Evolutionary conservation across 2,888 invertebrate species (phyloP).

Genomic region (Aspidiotus destructor): DNA sequence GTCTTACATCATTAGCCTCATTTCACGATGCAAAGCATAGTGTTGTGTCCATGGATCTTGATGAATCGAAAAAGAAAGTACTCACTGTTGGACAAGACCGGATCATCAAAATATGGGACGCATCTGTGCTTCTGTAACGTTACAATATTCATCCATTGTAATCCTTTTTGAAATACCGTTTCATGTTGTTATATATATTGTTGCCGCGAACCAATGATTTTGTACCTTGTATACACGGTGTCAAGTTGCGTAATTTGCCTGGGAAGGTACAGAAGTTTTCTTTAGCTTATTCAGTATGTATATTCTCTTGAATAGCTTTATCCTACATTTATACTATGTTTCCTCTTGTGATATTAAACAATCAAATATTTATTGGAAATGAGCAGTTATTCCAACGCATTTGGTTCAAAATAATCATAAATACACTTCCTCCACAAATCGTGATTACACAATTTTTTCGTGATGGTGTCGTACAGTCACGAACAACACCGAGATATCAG

Average conservation of each 20-base stretch:
- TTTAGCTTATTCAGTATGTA: neutral
- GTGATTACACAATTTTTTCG: no score
- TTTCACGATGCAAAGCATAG: constrained; percentile 94
- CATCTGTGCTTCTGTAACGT: constrained; percentile 52
- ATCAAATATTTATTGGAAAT: neutral
- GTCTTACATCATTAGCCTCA: constrained; percentile 81
- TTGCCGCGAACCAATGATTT: constrained; percentile 5
- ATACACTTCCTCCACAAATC: neutral
- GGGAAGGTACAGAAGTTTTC: neutral
- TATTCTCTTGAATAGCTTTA: neutral
- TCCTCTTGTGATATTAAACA: neutral
- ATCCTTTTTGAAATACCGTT: constrained; percentile 13
- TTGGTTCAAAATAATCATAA: neutral
- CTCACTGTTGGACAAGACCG: constrained; percentile 91
- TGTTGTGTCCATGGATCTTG: constrained; percentile 76
- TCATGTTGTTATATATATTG: constrained; percentile 17
- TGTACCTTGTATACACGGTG: neutral
- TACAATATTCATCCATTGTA: neutral
- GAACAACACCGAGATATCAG: neutral
- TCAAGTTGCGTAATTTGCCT: no score
- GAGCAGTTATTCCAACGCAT: no score
- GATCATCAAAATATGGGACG: constrained; percentile 87
- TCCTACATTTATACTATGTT: neutral
- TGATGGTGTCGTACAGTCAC: no score
- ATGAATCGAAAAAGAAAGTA: constrained; percentile 76